Conservation (phyloP, 2,113 vertebrate species). For the Haliaeetus leucogaster region DNA sequence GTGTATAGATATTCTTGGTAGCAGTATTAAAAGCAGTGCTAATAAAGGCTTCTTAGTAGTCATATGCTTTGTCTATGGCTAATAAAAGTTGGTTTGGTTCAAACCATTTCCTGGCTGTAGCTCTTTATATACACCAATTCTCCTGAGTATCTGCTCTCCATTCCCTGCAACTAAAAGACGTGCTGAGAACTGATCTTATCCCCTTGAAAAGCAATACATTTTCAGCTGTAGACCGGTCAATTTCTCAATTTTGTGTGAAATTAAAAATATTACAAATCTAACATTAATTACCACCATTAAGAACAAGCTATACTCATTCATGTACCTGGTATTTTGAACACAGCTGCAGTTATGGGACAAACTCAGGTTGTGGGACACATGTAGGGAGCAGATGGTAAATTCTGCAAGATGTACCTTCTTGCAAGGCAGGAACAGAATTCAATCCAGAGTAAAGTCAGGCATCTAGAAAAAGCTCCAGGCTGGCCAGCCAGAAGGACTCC, state of each 20-base stretch:
- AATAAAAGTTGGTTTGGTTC: neutral
- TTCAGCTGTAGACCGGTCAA: neutral
- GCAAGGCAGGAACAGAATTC: neutral
- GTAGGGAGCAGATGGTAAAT: neutral
- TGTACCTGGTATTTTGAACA: neutral
- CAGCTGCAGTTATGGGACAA: neutral
- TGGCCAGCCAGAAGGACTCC: neutral
- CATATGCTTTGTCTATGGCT: accelerated
- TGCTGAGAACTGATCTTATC: neutral
- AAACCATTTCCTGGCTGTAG: neutral
- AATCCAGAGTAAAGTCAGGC: neutral
- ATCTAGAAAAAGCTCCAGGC: neutral
- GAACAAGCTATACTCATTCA: neutral
- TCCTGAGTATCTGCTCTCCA: neutral
- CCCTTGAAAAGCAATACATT: neutral
- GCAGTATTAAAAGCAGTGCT: neutral
- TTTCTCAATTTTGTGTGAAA: neutral
- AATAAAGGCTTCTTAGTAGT: neutral
- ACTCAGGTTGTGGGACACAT: neutral
- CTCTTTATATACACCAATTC: neutral
- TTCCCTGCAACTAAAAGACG: neutral
- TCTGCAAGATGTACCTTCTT: neutral
- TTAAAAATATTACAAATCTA: neutral
- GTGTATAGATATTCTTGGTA: neutral
- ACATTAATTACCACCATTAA: neutral